Conservation (phyloP, 2,888 invertebrate species). For the Eupithecia vulgata region DNA sequence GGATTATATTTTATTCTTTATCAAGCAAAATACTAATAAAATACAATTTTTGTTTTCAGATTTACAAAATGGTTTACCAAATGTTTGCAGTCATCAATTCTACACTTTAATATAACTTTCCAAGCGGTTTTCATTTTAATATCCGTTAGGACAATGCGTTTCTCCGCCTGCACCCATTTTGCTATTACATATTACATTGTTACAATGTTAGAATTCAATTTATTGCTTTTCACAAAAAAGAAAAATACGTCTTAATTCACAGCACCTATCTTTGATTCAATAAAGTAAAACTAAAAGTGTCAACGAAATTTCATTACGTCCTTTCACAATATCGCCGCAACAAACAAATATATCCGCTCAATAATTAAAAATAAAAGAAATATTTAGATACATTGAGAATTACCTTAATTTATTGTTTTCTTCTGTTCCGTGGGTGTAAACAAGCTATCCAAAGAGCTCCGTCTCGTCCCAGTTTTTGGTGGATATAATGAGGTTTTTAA, state of each 20-base stretch:
- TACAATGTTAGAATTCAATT: too few relatives aligned
- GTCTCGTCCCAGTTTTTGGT: too few relatives aligned
- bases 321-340: background rate
- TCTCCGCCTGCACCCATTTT: background rate
- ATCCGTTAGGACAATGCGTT: background rate
- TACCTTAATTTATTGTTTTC: too few relatives aligned
- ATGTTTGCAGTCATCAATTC: conserved; percentile 57
- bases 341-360: background rate
- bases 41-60: conserved; percentile 58
- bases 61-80: conserved; percentile 68
- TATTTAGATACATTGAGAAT: too few relatives aligned
- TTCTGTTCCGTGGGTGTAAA: too few relatives aligned
- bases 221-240: too few relatives aligned
- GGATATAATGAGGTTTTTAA: too few relatives aligned
- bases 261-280: background rate
- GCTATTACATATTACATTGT: too few relatives aligned
- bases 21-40: background rate
- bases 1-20: background rate
- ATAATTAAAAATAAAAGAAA: too few relatives aligned
- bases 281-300: background rate
- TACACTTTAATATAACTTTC: background rate
- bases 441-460: too few relatives aligned
- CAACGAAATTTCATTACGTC: background rate
- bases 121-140: background rate
- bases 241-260: too few relatives aligned